A percentile compares a stretch with the other conserved stretches of the same genome.
Evolutionary conservation across 2,113 vertebrate genomes (phyloP).

Genomic region (Cnemophilus loriae): DNA sequence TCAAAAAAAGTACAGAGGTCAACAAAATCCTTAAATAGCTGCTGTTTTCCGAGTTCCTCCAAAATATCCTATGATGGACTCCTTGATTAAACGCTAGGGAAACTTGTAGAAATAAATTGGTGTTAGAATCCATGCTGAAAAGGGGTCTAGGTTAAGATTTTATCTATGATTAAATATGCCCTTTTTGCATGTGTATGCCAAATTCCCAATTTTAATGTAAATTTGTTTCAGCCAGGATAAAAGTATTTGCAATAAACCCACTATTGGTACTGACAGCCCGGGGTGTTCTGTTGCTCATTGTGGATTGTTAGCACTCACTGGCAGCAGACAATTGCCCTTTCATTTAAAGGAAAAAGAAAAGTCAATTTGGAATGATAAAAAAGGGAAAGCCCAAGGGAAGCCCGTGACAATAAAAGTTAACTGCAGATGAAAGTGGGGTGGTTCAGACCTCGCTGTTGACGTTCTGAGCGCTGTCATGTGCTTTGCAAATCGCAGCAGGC

Average conservation of each 20-base stretch:
- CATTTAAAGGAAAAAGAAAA: background rate
- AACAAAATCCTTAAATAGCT: background rate
- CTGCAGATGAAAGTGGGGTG: conserved; percentile 13
- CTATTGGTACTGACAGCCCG: background rate
- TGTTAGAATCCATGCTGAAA: background rate
- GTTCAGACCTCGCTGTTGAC: background rate
- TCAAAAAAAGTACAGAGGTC: background rate
- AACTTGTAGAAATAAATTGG: background rate
- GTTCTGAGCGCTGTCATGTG: background rate
- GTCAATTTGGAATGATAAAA: conserved; percentile 8
- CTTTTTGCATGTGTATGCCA: background rate
- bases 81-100: background rate
- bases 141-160: background rate
- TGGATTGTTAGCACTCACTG: background rate
- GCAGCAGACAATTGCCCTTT: background rate
- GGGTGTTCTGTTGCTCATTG: background rate
- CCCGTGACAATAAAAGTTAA: conserved; percentile 17
- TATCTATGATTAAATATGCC: background rate
- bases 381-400: conserved; percentile 37
- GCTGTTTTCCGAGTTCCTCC: background rate
- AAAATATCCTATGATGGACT: background rate
- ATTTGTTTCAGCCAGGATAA: background rate
- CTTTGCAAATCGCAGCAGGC: background rate
- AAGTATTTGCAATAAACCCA: background rate
- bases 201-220: background rate